phyloP scores from a whole-genome alignment of 2,888 invertebrate genomes.

The Mystacides longicornis region DNA sequence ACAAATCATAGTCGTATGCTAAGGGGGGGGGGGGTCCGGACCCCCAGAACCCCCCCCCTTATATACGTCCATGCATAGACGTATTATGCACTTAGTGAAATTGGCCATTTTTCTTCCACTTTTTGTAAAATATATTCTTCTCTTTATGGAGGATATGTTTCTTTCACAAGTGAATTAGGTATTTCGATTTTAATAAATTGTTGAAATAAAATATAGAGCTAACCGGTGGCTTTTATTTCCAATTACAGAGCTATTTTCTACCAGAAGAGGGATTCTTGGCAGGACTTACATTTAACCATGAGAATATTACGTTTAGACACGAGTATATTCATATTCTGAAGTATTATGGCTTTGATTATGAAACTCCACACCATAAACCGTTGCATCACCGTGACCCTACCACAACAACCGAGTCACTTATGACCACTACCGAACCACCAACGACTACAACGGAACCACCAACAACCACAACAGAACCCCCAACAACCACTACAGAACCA shows the following conservation, averaged over 20 bases:
- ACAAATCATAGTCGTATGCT: no score
- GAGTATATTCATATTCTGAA: slow-evolving; percentile 64
- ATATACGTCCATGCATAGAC: no score
- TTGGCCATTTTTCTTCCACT: no score
- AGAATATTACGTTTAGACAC: slow-evolving; percentile 66
- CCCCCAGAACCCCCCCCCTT: no score
- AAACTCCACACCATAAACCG: slow-evolving; percentile 30
- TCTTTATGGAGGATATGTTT: no score
- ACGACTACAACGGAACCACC: slow-evolving; percentile 24
- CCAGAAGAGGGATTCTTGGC: slow-evolving; percentile 76
- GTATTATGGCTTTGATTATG: slow-evolving; percentile 77
- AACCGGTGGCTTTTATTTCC: no score
- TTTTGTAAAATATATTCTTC: no score
- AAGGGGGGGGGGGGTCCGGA: no score
- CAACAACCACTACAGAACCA: slow-evolving; percentile 24
- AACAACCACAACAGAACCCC: slow-evolving; percentile 22
- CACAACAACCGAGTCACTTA: slow-evolving; percentile 19
- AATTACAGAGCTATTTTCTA: slow-evolving; percentile 70
- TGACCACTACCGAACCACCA: slow-evolving; percentile 18
- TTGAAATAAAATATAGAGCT: no score
- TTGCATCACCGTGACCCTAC: slow-evolving; percentile 14
- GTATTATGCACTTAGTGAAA: no score
- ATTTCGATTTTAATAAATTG: no score
- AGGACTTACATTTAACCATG: slow-evolving; percentile 70
- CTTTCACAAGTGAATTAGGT: no score